Evolutionary conservation across 2,113 vertebrate species (phyloP).

Genomic region (Puma concolor): DNA sequence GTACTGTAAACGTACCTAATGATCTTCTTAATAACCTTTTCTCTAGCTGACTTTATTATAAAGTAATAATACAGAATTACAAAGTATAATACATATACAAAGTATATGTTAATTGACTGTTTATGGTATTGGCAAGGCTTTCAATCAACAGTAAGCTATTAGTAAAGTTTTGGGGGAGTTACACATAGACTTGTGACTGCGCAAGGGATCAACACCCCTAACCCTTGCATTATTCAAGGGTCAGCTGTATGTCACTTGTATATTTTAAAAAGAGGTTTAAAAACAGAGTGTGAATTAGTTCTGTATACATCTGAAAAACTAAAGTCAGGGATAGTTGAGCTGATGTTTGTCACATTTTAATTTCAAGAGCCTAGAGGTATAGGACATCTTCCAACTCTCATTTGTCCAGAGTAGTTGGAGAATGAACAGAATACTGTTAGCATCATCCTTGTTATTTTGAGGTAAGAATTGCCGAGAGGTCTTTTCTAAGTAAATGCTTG

Average conservation of each 20-base stretch:
- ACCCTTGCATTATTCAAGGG: not conserved
- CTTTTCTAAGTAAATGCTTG: not conserved
- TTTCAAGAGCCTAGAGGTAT: not conserved
- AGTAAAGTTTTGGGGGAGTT: not conserved
- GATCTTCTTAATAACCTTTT: not conserved
- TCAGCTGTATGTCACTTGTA: not conserved
- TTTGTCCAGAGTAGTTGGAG: not conserved
- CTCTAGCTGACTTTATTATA: not conserved
- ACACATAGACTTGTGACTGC: not conserved
- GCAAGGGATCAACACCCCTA: not conserved
- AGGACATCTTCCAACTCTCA: not conserved
- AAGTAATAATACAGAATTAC: not conserved
- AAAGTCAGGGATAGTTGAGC: not conserved
- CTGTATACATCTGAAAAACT: not conserved
- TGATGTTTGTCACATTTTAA: not conserved
- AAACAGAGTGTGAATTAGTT: not conserved
- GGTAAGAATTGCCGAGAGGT: not conserved
- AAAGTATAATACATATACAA: not conserved
- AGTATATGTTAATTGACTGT: not conserved
- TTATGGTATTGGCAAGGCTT: not conserved
- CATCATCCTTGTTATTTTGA: not conserved
- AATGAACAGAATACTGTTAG: not conserved
- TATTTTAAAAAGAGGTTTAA: not conserved
- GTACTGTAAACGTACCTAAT: not conserved
- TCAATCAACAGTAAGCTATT: not conserved